phyloP scores from a whole-genome alignment of 1,140 invertebrate genomes.

The Diabrotica virgifera region DNA sequence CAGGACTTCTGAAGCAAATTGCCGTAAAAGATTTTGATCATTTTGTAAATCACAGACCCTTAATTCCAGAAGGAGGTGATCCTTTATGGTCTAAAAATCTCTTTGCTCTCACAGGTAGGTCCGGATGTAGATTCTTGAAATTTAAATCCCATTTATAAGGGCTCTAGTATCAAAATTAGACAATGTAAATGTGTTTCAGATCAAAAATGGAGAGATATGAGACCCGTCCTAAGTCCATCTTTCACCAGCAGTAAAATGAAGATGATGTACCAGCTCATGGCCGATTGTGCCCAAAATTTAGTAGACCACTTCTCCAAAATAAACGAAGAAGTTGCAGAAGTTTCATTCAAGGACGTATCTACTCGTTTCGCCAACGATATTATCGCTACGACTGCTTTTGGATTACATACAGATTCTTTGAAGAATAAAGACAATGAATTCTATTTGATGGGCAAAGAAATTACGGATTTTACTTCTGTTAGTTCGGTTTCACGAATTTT shows the following conservation, averaged over 20 bases:
- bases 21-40: slow-evolving; percentile 53
- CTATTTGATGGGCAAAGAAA: slow-evolving; percentile 38
- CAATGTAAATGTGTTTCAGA: slow-evolving; percentile 14
- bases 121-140: too few relatives aligned
- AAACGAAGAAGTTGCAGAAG: slow-evolving; percentile 19
- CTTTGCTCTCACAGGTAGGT: slow-evolving; percentile 52
- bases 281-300: slow-evolving; percentile 36
- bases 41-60: slow-evolving; percentile 50
- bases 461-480: slow-evolving; percentile 41
- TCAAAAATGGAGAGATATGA: slow-evolving; percentile 45
- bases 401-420: slow-evolving; percentile 43
- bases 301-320: slow-evolving; percentile 33
- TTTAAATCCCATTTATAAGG: too few relatives aligned
- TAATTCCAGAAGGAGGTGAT: slow-evolving; percentile 51
- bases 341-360: slow-evolving; percentile 41
- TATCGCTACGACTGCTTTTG: slow-evolving; percentile 45
- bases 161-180: too few relatives aligned
- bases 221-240: slow-evolving; percentile 43
- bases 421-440: slow-evolving; percentile 42
- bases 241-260: slow-evolving; percentile 48
- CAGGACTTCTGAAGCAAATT: slow-evolving; percentile 52
- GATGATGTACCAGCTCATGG: slow-evolving; percentile 42
- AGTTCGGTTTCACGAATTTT: slow-evolving; percentile 22
- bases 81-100: slow-evolving; percentile 55
- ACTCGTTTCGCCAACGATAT: slow-evolving; percentile 44